Base-by-base conservation (phyloP, 2,888 invertebrate genomes). In the Linnaemya vulpina region DNA sequence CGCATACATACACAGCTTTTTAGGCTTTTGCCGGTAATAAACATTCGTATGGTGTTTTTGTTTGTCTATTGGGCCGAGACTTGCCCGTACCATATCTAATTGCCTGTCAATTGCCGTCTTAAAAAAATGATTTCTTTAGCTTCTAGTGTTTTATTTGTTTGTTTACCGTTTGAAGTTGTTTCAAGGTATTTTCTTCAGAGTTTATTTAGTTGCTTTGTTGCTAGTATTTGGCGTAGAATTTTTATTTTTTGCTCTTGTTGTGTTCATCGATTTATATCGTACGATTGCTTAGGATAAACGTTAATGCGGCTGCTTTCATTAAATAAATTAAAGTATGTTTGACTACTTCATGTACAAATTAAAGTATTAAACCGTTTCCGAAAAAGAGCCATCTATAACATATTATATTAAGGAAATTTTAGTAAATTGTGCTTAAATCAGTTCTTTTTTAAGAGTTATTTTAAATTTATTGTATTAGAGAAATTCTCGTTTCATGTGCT, bases 1-100 rank as follows among this genome's bases (percentile, higher is more conserved):
- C 43, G 49, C 15, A 62, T 30, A 78, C 75, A 84, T 82, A 53
- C n/a, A 25, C 1, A 63, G 25, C 67, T 65, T 85, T 86, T 87
- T 51, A 87, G 74, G 83, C 76, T 86, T 85, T 85, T 86, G 80
- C 82, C 49, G 63, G 60, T 22, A 65, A 67, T 83, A 70, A 73
- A 71, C 71, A 53, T 20, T 75, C 51, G 13, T 51, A 40, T 68
- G 68, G 46, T 62, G 17, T 40, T 55, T 40, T 30, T 60, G n/a
- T 62, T 60, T 68, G 35, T 25, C 20, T 51, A 35, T n/a, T 46
- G 30, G 15, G 35, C 38, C 43, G 15, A 43, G 53, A 38, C 35
- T 38, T 58, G 58, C 17, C 38, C 13, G 62, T 68, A 43, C 9
- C 43, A n/a, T 65, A 30, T 65, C 13, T 73, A 49, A 7, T 9